Evolutionary conservation across 2,113 vertebrate species (phyloP), one percentile per base, ranked within the genome.

Genomic region (Circaetus gallicus): DNA sequence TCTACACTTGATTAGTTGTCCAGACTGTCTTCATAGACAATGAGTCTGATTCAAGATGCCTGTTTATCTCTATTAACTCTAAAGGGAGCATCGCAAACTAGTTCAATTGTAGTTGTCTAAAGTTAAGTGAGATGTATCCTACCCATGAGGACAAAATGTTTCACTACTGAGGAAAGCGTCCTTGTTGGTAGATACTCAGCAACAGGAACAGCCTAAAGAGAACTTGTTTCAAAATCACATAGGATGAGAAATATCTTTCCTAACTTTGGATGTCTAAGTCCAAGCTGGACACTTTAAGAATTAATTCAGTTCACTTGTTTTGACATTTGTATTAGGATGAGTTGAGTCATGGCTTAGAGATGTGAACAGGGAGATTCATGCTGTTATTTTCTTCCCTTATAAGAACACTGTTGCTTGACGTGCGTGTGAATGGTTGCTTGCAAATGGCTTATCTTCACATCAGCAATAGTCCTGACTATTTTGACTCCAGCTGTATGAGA

Each of bases 1-100:
- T 76, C 82, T 91, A 13, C 25, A 56, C 89, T 85, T 91, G 74
- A 82, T 90, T 90, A 90, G 66, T 93, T 90, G 53, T 93, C 70
- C 78, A 91, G 87, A 73, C 85, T 45, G 34, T 74, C 63, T 94
- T 96, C 74, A 42, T 25, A 92, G 50, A 79, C 42, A 90, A 49
- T 80, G 53, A 11, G 9, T 79, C 49, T 88, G 34, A 85, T 79
- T 88, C 79, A 87, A 87, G 58, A 65, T 19, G 32, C 52, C 34
- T 53, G 7, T 96, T 91, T 79, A 56, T 86, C 70, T 95, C 40
- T 88, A 56, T 85, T 87, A 96, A 87, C 55, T 86, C 63, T 70
- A 59, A 95, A 78, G 20, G 52, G 40, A 94, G 55, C 71, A 42
- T 53, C 59, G 63, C n/a, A 89, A 92, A 84, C 50, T 66, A 59